These are phyloP conservation scores for Allenopithecus nigroviridis DNA, from an alignment of 2,797 vertebrate species.

Conservation along the genomic window DNA sequence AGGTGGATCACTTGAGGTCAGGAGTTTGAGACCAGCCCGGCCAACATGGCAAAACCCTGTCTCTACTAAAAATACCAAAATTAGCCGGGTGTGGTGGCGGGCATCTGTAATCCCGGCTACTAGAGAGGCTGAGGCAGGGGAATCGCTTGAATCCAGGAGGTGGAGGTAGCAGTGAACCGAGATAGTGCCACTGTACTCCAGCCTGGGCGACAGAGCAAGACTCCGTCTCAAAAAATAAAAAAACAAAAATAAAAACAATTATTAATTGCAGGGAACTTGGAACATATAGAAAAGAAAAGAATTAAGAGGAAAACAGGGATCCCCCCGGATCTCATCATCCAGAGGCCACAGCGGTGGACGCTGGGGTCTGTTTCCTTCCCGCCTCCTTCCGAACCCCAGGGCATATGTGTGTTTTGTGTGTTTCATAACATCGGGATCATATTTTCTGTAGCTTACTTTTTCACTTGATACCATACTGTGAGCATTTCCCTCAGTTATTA, in stretches of 20 bases:
- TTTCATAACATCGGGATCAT: neutral
- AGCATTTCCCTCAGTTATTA: neutral
- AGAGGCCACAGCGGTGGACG: accelerated
- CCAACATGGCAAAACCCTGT: neutral
- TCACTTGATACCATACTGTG: neutral
- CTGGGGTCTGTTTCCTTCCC: neutral
- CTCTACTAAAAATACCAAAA: neutral
- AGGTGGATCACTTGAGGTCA: no score
- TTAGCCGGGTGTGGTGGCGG: neutral
- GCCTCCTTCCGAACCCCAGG: no score
- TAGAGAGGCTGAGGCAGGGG: neutral
- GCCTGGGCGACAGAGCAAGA: neutral
- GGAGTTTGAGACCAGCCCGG: no score
- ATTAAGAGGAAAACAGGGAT: neutral
- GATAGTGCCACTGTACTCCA: neutral
- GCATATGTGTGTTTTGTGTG: neutral
- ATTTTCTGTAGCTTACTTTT: neutral
- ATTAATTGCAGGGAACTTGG: neutral
- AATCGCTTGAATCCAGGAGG: neutral
- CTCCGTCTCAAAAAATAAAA: neutral
- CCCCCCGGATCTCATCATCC: neutral
- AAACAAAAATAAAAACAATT: neutral
- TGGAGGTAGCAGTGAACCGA: neutral
- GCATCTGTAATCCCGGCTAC: neutral
- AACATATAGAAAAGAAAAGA: neutral